Percentiles rank a stretch among this genome's conserved stretches.
Evolutionary conservation across 2,888 invertebrate genomes (phyloP).

Genomic region (Spodoptera picta): DNA sequence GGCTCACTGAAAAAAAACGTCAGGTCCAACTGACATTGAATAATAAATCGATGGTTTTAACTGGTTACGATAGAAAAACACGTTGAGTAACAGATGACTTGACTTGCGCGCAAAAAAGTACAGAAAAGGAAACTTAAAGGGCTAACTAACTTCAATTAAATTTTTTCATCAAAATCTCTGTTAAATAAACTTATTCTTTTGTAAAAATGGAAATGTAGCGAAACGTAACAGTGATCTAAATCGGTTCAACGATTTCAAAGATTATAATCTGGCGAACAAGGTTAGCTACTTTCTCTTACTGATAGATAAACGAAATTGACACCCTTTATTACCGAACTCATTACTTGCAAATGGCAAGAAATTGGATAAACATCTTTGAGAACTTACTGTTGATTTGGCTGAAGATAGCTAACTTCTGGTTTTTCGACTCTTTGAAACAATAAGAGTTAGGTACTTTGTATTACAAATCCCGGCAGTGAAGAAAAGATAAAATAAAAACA

Average conservation of each 20-base stretch:
- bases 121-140: constrained; percentile 8
- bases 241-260: constrained; percentile 47
- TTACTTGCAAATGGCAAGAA: constrained; percentile 22
- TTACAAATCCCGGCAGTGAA: constrained; percentile 6
- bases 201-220: constrained; percentile 15
- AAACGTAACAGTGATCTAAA: constrained; percentile 45
- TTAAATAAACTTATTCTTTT: constrained; percentile 27
- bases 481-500: constrained; percentile 1
- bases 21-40: constrained; percentile 68
- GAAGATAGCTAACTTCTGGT: neutral
- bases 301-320: constrained; percentile 50
- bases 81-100: constrained; percentile 43
- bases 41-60: constrained; percentile 50
- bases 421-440: neutral
- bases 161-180: constrained; percentile 8
- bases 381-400: constrained; percentile 3
- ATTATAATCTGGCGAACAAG: constrained; percentile 43
- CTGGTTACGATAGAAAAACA: constrained; percentile 42
- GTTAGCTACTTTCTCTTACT: constrained; percentile 50
- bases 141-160: constrained; percentile 3
- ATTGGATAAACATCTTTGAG: constrained; percentile 13
- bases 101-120: constrained; percentile 21
- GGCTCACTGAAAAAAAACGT: constrained; percentile 66
- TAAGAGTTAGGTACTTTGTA: neutral
- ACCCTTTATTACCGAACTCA: constrained; percentile 47